phyloP scores from a whole-genome alignment of 2,888 invertebrate genomes.

The Caenorhabditis virilis region DNA sequence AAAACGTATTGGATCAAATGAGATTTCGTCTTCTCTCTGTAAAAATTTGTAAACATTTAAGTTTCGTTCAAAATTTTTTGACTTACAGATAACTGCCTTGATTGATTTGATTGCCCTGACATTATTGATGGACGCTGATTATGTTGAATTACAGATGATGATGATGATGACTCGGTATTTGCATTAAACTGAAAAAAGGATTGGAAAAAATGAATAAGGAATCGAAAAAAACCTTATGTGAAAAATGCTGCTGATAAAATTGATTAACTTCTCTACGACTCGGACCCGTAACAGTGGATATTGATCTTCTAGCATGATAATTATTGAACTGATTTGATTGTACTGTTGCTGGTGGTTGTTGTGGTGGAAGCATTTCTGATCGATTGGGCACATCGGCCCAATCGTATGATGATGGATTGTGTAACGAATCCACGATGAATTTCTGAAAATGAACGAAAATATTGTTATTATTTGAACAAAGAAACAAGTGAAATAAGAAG shows the following conservation, averaged over 20 bases:
- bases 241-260: slow-evolving; percentile 38
- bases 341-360: slow-evolving; percentile 18
- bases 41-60: too few relatives aligned
- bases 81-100: slow-evolving; percentile 22
- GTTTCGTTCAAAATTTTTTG: too few relatives aligned
- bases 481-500: too few relatives aligned
- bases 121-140: slow-evolving; percentile 29
- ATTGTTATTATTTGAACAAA: too few relatives aligned
- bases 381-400: slow-evolving; percentile 28
- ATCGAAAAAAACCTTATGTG: slow-evolving; percentile 15
- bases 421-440: slow-evolving; percentile 34
- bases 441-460: too few relatives aligned
- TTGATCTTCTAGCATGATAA: slow-evolving; percentile 36
- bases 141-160: too few relatives aligned
- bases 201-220: slow-evolving; percentile 6
- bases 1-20: slow-evolving; percentile 29
- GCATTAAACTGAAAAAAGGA: slow-evolving; percentile 16
- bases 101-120: slow-evolving; percentile 33
- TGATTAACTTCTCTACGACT: slow-evolving; percentile 29
- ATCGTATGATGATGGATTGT: slow-evolving; percentile 24
- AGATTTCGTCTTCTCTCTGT: slow-evolving; percentile 15
- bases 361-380: slow-evolving; percentile 7
- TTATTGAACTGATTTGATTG: slow-evolving; percentile 10
- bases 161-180: slow-evolving; percentile 6
- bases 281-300: slow-evolving; percentile 41